Evolutionary conservation across 2,113 vertebrate species (phyloP), one percentile per base, ranked within the genome.

Genomic region (Brienomyrus brachyistius): DNA sequence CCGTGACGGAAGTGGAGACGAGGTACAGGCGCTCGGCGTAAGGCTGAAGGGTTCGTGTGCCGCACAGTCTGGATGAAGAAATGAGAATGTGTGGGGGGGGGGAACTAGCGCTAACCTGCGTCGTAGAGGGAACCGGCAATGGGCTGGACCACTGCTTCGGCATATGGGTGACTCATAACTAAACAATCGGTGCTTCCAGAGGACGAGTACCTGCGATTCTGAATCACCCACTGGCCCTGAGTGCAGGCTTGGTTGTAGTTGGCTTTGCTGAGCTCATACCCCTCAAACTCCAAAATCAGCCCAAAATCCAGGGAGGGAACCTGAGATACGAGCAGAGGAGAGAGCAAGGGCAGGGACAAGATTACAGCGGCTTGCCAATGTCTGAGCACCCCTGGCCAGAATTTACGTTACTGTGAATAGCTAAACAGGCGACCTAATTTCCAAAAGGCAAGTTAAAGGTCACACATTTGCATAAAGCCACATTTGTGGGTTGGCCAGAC

Each of bases 211-310:
- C 97, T 98, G 93, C 97, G 95, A 92, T 97, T 97, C 94, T 98
- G 97, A 89, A 99, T 95, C 47, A 93, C 93, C 98, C 98, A 99
- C 94, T 97, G 96, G 85, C 98, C 98, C 93, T 99, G 98, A 2
- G 96, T 97, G 43, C 98, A 99, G 0, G 93, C 94, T 80, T 97
- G 92, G 88, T 95, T 94, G 0, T 96, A 95, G 47, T 93, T 96
- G 91, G 97, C 97, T 90, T 96, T 94, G 91, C 93, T 94, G 90
- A 99, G 95, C 0, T 97, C 95, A 0, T 99, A 99, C 59, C 97
- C 97, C 0, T 99, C 97, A 0, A 98, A 99, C 94, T 96, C 96
- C 90, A 99, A 94, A 35, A 96, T 94, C 91, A 99, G 91, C 13
- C 98, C 98, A 0, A 97, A 96, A 35, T 94, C 94, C 0, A 93